Conservation (phyloP, 2,888 invertebrate species). For the Dorcus hopei region DNA sequence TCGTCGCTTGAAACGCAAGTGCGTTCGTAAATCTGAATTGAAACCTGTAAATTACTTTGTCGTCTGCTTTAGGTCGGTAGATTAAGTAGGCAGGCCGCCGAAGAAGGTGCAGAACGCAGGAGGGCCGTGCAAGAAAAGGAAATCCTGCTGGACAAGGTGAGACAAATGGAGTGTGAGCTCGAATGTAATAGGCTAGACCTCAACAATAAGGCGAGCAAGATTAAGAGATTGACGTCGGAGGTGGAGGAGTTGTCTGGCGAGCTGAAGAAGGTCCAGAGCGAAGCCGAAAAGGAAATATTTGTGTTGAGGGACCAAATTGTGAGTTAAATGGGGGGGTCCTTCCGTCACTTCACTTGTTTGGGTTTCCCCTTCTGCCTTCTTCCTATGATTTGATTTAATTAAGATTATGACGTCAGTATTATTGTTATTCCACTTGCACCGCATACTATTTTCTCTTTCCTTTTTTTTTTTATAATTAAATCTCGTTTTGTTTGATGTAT, state of each 20-base stretch:
- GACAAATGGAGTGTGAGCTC: slow-evolving; percentile 62
- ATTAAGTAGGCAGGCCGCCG: slow-evolving; percentile 78
- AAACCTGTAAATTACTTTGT: slow-evolving; percentile 16
- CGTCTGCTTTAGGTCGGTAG: slow-evolving; percentile 61
- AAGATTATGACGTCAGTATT: slow-evolving; percentile 5
- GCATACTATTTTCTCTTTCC: slow-evolving; percentile 16
- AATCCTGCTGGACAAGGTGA: slow-evolving; percentile 62
- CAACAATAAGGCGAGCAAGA: slow-evolving; percentile 68
- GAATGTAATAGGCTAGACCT: slow-evolving; percentile 65
- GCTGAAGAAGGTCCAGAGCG: slow-evolving; percentile 53
- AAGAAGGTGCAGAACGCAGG: slow-evolving; percentile 77
- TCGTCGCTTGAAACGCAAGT: slow-evolving; percentile 87
- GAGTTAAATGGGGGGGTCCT: slow-evolving; percentile 44
- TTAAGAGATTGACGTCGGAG: slow-evolving; percentile 69
- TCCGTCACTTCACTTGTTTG: slow-evolving; percentile 29
- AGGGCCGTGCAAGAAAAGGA: slow-evolving; percentile 69
- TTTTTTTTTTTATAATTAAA: slow-evolving; percentile 14
- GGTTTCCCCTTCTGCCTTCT: slow-evolving; percentile 13
- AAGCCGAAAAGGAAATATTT: slow-evolving; percentile 55
- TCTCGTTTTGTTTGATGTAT: slow-evolving; percentile 7
- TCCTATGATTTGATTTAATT: slow-evolving; percentile 6
- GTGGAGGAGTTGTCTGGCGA: slow-evolving; percentile 70
- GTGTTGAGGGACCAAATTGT: slow-evolving; percentile 57
- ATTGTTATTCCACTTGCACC: slow-evolving; percentile 24
- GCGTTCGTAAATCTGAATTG: slow-evolving; percentile 16